These are phyloP conservation scores for Pipra filicauda DNA, from an alignment of 2,113 vertebrate genomes.

Conservation along the genomic window DNA sequence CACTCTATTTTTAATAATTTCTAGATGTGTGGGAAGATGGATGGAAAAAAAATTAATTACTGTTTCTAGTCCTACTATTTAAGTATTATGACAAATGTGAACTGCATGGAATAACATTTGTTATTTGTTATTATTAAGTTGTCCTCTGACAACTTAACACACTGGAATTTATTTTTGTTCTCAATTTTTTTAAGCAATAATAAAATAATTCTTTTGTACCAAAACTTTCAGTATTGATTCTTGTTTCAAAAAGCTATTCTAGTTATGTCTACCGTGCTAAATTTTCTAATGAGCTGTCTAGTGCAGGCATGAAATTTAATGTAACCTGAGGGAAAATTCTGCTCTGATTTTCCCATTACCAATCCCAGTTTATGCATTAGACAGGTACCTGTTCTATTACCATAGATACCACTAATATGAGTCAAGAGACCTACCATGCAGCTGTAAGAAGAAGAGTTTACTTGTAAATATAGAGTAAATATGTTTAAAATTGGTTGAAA, in stretches of 20 bases:
- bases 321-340: neutral
- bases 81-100: neutral
- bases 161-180: neutral
- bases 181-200: neutral
- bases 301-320: neutral
- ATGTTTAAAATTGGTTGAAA: neutral
- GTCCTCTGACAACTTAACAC: neutral
- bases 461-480: neutral
- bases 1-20: neutral
- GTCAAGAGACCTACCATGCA: neutral
- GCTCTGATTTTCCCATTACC: neutral
- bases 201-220: neutral
- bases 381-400: neutral
- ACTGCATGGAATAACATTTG: neutral
- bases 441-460: neutral
- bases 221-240: neutral
- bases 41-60: neutral
- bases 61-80: neutral
- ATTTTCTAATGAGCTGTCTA: neutral
- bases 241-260: neutral
- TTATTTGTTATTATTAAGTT: neutral
- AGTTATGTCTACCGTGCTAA: neutral
- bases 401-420: neutral
- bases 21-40: neutral
- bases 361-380: neutral